A percentile compares a stretch with the other conserved stretches of the same genome.
These are phyloP conservation scores for Struthio camelus DNA, from an alignment of 2,113 vertebrate species.

Conservation along the genomic window DNA sequence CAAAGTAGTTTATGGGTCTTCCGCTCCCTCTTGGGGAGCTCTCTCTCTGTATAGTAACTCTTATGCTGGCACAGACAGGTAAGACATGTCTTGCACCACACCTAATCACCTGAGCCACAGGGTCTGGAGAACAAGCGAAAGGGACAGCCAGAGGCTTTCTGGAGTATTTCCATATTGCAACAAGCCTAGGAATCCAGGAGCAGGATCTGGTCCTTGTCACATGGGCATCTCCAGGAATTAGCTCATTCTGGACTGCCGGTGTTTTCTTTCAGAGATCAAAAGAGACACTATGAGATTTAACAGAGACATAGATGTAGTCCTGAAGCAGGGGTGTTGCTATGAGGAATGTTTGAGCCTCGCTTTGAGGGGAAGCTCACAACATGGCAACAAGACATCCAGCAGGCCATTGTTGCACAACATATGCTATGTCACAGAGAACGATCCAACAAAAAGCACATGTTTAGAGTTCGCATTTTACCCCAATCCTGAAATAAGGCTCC, in stretches of 20 bases:
- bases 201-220: not conserved
- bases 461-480: not conserved
- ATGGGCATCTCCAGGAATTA: not conserved
- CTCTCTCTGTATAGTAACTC: not conserved
- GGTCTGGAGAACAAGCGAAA: not conserved
- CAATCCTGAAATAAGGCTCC: not conserved
- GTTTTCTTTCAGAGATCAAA: not conserved
- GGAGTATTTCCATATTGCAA: not conserved
- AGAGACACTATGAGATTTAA: not conserved
- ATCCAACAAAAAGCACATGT: rapidly evolving
- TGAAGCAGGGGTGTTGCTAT: not conserved
- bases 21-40: not conserved
- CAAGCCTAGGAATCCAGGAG: not conserved
- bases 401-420: not conserved
- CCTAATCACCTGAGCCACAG: not conserved
- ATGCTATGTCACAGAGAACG: not conserved
- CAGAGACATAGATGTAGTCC: not conserved
- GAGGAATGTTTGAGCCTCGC: not conserved
- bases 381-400: not conserved
- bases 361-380: not conserved
- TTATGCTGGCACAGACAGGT: not conserved
- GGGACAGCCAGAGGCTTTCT: not conserved
- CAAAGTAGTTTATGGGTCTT: not conserved
- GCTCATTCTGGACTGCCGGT: not conserved
- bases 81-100: not conserved